These are phyloP conservation scores for Vipera latastei DNA, from an alignment of 2,797 vertebrate genomes.

Conservation along the genomic window DNA sequence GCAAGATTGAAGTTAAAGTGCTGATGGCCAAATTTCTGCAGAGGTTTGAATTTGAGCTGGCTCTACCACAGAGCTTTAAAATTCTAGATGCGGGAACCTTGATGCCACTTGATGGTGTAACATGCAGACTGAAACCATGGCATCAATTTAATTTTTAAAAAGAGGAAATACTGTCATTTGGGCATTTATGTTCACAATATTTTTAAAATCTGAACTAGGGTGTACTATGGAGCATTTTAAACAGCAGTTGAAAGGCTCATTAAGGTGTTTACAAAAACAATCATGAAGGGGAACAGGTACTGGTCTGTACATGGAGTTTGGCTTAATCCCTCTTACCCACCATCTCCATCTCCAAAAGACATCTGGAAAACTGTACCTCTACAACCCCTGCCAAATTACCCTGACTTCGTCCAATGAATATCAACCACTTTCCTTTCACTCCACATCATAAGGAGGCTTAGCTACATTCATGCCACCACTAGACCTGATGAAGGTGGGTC, in stretches of 20 bases:
- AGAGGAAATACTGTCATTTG: background rate
- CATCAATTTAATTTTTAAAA: background rate
- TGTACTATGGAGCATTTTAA: background rate
- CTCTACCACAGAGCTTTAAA: constrained; percentile 80
- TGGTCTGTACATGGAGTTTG: no score
- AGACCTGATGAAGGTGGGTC: background rate
- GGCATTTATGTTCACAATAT: background rate
- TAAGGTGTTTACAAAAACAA: background rate
- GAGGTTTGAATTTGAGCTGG: constrained; percentile 83
- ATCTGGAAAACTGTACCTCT: no score
- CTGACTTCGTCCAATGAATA: no score
- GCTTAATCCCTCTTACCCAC: no score
- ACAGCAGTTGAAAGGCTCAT: background rate
- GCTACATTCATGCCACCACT: background rate
- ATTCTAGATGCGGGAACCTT: constrained; percentile 77
- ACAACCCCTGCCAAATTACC: no score
- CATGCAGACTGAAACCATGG: constrained; percentile 77
- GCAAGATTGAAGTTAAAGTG: constrained; percentile 90
- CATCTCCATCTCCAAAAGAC: no score
- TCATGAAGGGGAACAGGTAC: no score
- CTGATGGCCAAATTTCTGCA: constrained; percentile 90
- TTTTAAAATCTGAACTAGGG: background rate
- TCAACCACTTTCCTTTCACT: no score
- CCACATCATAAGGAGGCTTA: background rate
- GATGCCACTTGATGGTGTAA: constrained; percentile 79